phyloP scores from a whole-genome alignment of 35 echinoderm and acorn worm species.

The Apostichopus parvimensis region DNA sequence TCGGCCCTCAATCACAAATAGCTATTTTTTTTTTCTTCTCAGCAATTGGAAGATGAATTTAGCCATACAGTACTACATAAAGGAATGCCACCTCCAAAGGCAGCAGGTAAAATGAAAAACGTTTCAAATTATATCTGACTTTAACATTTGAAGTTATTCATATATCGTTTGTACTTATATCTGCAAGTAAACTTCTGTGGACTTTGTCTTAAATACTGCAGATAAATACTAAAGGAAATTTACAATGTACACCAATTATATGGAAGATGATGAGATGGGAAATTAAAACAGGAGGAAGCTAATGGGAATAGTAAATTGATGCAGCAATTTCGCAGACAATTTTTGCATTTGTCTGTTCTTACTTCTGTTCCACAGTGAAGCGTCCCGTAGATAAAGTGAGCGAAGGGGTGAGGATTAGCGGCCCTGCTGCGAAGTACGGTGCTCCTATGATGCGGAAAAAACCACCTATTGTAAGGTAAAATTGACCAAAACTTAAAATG shows the following conservation, averaged over 20 bases:
- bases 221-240: too few relatives aligned
- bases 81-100: slow-evolving; percentile 47
- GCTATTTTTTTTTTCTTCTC: not conserved
- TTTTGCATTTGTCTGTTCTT: slow-evolving; percentile 1
- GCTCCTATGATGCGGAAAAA: slow-evolving; percentile 69
- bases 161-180: too few relatives aligned
- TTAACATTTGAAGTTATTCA: too few relatives aligned
- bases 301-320: too few relatives aligned
- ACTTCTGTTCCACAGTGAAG: slow-evolving; percentile 25
- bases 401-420: slow-evolving; percentile 73
- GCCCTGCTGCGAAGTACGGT: slow-evolving; percentile 93
- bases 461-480: slow-evolving; percentile 70
- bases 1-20: too few relatives aligned
- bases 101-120: slow-evolving; percentile 34
- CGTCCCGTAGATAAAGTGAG: slow-evolving; percentile 43
- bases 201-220: too few relatives aligned
- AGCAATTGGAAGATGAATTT: slow-evolving; percentile 87
- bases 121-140: too few relatives aligned
- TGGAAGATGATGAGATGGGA: too few relatives aligned
- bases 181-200: too few relatives aligned
- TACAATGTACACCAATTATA: too few relatives aligned
- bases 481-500: not conserved
- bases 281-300: too few relatives aligned
- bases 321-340: not conserved
- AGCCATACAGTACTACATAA: slow-evolving; percentile 85